Evolutionary conservation across 2,797 vertebrate genomes (phyloP).

Genomic region (Sebastes kiyomatsui): DNA sequence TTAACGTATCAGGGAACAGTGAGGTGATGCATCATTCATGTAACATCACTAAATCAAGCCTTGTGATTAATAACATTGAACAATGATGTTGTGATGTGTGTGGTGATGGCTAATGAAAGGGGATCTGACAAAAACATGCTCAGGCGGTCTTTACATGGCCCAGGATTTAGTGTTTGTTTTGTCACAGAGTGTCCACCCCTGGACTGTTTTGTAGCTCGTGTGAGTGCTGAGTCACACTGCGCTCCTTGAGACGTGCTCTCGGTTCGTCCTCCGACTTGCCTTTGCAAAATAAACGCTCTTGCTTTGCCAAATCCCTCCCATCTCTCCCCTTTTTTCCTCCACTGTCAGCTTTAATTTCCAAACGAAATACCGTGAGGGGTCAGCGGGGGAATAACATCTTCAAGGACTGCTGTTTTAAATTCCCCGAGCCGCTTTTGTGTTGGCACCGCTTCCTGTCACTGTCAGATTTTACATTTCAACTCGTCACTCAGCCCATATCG

Average conservation of each 20-base stretch:
- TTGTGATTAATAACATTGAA: conserved; percentile 21
- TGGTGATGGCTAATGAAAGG: not conserved
- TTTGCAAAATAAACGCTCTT: conserved; percentile 39
- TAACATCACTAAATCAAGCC: conserved; percentile 13
- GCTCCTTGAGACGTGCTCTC: conserved; percentile 38
- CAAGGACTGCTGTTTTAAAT: conserved; percentile 35
- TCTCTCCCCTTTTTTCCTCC: conserved; percentile 25
- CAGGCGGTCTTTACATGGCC: not conserved
- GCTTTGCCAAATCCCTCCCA: conserved; percentile 47
- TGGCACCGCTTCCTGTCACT: conserved; percentile 28
- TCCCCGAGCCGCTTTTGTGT: conserved; percentile 24
- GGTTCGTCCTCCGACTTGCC: conserved; percentile 49
- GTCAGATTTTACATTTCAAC: conserved; percentile 49
- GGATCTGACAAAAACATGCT: conserved; percentile 26
- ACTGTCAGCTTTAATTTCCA: conserved; percentile 58
- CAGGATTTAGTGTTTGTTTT: conserved; percentile 17
- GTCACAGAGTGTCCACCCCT: conserved; percentile 32
- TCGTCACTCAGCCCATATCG: conserved; percentile 22
- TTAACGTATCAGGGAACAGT: not conserved
- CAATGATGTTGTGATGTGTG: not conserved
- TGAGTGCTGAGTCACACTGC: conserved; percentile 66
- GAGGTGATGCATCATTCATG: conserved; percentile 20
- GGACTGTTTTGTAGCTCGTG: conserved; percentile 33
- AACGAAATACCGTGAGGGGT: conserved; percentile 37
- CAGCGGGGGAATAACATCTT: conserved; percentile 12